phyloP scores from a whole-genome alignment of 2,888 invertebrate genomes.

The Orthonychiurus folsomi region DNA sequence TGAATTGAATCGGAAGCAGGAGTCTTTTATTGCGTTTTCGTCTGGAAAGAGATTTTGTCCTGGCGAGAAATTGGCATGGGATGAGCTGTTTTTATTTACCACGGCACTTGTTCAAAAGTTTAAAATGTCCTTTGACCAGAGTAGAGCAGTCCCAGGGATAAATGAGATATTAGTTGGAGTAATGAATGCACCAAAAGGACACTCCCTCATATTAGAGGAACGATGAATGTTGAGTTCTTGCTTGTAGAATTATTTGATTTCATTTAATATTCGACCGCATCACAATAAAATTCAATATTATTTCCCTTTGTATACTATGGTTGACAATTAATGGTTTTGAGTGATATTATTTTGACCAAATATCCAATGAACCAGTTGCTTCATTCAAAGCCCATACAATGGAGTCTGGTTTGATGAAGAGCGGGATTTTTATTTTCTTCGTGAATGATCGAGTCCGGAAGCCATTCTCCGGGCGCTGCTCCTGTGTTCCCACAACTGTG shows the following conservation, averaged over 20 bases:
- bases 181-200: too few relatives aligned
- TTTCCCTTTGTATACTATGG: too few relatives aligned
- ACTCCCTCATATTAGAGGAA: too few relatives aligned
- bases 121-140: background rate
- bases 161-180: too few relatives aligned
- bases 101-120: constrained; percentile 5
- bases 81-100: constrained; percentile 2
- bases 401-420: background rate
- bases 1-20: background rate
- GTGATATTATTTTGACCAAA: too few relatives aligned
- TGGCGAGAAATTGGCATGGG: background rate
- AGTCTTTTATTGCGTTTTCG: background rate
- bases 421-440: background rate
- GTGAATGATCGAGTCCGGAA: background rate
- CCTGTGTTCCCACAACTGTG: background rate
- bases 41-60: constrained; percentile 8
- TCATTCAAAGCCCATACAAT: background rate
- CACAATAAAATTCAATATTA: too few relatives aligned
- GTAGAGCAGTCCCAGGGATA: too few relatives aligned
- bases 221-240: too few relatives aligned
- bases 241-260: too few relatives aligned
- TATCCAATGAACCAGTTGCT: too few relatives aligned
- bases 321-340: too few relatives aligned
- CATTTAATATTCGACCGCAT: too few relatives aligned
- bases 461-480: background rate